Conservation (phyloP, 2,797 vertebrate species). For the Tauraco hartlaubi region DNA sequence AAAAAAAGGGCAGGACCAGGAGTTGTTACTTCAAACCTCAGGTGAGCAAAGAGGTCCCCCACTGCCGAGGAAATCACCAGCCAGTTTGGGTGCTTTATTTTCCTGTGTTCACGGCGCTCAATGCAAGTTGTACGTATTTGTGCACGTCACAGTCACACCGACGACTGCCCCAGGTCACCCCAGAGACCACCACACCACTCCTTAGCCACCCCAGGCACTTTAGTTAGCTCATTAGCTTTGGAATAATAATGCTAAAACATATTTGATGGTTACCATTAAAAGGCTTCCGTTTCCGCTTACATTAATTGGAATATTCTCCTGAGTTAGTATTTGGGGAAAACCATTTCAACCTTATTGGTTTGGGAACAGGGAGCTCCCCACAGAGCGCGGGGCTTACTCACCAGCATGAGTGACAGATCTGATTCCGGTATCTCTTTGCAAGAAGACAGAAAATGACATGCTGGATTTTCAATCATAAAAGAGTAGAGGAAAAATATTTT, state of each 20-base stretch:
- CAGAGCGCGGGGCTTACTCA: background rate
- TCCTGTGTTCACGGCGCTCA: rapidly evolving
- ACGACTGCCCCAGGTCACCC: rapidly evolving
- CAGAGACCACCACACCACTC: background rate
- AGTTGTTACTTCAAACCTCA: background rate
- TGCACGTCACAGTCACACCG: rapidly evolving
- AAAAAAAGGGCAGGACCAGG: background rate
- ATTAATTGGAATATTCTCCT: background rate
- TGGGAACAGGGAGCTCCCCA: background rate
- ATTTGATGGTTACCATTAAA: background rate
- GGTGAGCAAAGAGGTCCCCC: background rate
- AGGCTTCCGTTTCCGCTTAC: background rate
- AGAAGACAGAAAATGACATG: background rate
- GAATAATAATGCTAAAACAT: background rate
- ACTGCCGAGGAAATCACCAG: rapidly evolving
- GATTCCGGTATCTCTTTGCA: background rate
- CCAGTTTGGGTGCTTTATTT: background rate
- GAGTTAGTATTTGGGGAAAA: background rate
- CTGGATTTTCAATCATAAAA: background rate
- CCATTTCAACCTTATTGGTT: background rate
- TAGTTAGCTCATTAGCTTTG: background rate
- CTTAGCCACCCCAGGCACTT: background rate
- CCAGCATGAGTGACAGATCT: background rate
- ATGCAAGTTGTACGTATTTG: background rate
- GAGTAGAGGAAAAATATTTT: background rate